phyloP scores from a whole-genome alignment of 1,140 invertebrate species.

The Calephelis virginiensis region DNA sequence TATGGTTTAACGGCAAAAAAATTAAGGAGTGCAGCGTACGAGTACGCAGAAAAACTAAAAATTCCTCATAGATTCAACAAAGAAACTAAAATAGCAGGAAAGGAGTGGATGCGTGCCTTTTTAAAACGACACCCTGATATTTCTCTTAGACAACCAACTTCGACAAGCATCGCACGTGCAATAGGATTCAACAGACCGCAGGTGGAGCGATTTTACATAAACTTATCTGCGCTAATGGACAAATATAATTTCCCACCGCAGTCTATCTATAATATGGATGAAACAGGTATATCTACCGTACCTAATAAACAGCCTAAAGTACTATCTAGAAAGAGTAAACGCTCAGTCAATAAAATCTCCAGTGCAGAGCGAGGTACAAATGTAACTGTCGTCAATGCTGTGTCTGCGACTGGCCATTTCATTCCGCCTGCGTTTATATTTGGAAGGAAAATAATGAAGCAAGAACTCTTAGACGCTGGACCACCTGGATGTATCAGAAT shows the following conservation, averaged over 20 bases:
- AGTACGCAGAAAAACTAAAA: background rate
- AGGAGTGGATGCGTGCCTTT: background rate
- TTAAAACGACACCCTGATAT: background rate
- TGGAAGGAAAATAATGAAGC: slow-evolving; percentile 18
- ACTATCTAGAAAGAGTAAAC: background rate
- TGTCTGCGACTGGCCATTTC: background rate
- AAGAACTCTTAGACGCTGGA: slow-evolving; percentile 17
- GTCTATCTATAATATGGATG: too few species aligned
- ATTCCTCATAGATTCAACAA: background rate
- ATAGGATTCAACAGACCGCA: background rate
- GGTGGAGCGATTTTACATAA: background rate
- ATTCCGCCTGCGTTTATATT: background rate
- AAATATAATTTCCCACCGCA: background rate
- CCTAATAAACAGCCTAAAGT: too few species aligned
- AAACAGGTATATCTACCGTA: too few species aligned
- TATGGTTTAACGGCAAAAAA: background rate
- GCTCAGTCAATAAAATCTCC: background rate
- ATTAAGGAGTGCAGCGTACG: background rate
- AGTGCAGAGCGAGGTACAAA: background rate
- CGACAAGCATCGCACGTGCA: background rate
- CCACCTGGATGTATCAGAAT: slow-evolving; percentile 29
- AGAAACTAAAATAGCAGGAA: background rate
- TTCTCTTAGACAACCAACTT: background rate
- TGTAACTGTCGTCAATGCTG: background rate
- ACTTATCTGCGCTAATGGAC: background rate